Base-by-base conservation (phyloP, 2,888 invertebrate species). In the Lithosia quadra region DNA sequence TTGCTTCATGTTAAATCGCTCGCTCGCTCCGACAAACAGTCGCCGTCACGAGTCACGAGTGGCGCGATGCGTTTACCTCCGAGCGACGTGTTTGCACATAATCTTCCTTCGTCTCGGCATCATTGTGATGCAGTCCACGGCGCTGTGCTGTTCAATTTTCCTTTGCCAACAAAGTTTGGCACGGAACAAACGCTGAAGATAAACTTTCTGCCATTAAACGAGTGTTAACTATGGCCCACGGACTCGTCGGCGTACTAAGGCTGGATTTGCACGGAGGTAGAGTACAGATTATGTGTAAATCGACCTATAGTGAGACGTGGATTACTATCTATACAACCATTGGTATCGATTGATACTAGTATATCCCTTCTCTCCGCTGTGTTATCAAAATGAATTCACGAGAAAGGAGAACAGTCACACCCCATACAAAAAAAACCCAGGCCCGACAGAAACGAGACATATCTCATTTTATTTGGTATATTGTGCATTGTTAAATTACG, bases 81-180 rank as follows among this genome's bases (percentile, higher is more conserved):
- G 49, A 56, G 39, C 58, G 58, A 69, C 58, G 64, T 61, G 59
- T 66, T 77, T 43, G 59, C 24, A 49, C 60, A 65, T 68, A 79
- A 22, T 69, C 39, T 60, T 13, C 58, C 22, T 64, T 24, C 67
- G 57, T 8, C 15, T 58, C 15, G 13, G 33, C 36, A 67, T 69
- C 60, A 69, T 73, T 80, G 71, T 68, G 59, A 69, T 65, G 69
- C 71, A 69, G 72, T 39, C 49, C 65, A 65, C 63, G 63, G 39
- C 65, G 58, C 59, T 63, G 53, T 65, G 63, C 39, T 68, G 65
- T 67, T 71, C 60, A 61, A 28, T 67, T 43, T 67, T 67, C 61
- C 18, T 33, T 43, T 62, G 21, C 43, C 21, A n/a, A 72, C 65
- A 69, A 72, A 75, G 65, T 76, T 76, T 71, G 69, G 57, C 65